Percentiles rank a stretch among this genome's conserved stretches.
phyloP scores from a whole-genome alignment of 2,888 invertebrate species.

The Patella depressa region DNA sequence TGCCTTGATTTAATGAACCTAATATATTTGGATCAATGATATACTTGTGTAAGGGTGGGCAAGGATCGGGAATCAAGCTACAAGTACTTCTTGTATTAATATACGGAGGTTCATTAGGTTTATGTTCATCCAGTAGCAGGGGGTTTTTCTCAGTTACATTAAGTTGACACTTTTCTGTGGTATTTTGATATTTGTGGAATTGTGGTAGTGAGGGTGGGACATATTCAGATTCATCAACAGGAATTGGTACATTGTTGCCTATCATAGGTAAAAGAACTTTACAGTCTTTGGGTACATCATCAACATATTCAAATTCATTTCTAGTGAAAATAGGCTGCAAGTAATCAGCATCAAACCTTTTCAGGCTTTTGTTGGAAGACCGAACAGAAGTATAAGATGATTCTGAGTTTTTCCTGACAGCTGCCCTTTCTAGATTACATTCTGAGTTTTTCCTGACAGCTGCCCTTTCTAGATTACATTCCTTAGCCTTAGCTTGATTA shows the following conservation, averaged over 20 bases:
- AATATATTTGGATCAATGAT: not conserved
- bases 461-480: slow-evolving; percentile 13
- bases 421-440: slow-evolving; percentile 12
- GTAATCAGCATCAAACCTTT: not conserved
- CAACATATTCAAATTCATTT: not conserved
- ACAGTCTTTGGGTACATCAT: not conserved
- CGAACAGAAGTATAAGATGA: slow-evolving; percentile 18
- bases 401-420: slow-evolving; percentile 2
- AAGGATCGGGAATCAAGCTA: not conserved
- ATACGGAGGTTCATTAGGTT: not conserved
- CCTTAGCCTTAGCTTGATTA: not conserved
- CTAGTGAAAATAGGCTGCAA: slow-evolving; percentile 4
- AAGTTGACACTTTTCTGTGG: not conserved
- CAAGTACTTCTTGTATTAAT: not conserved
- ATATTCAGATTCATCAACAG: slow-evolving; percentile 9
- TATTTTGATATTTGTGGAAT: not conserved
- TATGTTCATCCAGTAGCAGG: not conserved
- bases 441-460: slow-evolving; percentile 7
- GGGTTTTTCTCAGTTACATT: not conserved
- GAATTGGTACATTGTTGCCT: not conserved
- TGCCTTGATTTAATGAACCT: not conserved
- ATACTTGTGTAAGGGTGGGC: not conserved
- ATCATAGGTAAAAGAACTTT: not conserved
- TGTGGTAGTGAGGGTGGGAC: not conserved
- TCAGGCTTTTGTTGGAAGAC: not conserved